Conservation (phyloP, 2,113 vertebrate genomes). For the Excalfactoria chinensis region DNA sequence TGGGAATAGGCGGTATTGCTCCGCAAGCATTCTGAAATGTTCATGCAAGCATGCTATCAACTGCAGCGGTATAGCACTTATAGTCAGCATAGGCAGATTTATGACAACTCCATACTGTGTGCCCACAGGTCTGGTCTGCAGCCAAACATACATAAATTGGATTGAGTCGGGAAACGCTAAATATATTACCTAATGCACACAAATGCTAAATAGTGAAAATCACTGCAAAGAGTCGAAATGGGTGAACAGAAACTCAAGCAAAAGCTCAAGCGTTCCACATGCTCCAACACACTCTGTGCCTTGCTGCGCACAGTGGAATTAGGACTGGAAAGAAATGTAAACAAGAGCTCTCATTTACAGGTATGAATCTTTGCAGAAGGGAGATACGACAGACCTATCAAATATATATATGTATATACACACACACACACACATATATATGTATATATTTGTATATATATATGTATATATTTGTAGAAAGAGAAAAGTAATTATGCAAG, state of each 20-base stretch:
- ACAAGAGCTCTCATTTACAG: not conserved
- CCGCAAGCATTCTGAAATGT: constrained; percentile 37
- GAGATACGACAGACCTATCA: too few relatives aligned
- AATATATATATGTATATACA: too few relatives aligned
- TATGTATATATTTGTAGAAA: too few relatives aligned
- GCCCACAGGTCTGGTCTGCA: constrained; percentile 57
- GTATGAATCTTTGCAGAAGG: too few relatives aligned
- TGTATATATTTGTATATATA: too few relatives aligned
- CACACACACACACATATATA: too few relatives aligned
- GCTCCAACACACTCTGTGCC: not conserved
- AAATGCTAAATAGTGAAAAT: constrained; percentile 52
- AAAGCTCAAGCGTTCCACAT: constrained; percentile 32
- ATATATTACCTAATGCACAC: constrained; percentile 65
- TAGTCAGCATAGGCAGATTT: constrained; percentile 7
- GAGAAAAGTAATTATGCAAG: not conserved
- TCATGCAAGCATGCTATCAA: not conserved
- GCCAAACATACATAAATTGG: constrained; percentile 61
- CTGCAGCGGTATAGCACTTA: not conserved
- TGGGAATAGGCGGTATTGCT: constrained; percentile 72
- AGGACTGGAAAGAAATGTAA: not conserved
- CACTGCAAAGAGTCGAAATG: constrained; percentile 5
- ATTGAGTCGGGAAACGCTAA: constrained; percentile 44
- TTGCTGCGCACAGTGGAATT: not conserved
- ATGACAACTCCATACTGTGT: not conserved
- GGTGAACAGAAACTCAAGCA: constrained; percentile 38